Evolutionary conservation across 2,888 invertebrate species (phyloP).

Genomic region (Xestia rhomboidea): DNA sequence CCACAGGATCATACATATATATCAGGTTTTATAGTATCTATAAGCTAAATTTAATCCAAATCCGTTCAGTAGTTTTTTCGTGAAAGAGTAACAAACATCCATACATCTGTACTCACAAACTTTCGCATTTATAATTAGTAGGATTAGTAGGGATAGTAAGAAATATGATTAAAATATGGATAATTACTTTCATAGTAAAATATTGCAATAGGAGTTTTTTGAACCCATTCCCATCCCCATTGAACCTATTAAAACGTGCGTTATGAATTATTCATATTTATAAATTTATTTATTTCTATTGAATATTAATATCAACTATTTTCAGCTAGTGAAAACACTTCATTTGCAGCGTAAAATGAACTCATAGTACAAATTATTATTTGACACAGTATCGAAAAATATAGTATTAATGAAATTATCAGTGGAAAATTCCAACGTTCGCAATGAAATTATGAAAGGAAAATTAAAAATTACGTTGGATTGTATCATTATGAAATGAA

Average conservation of each 20-base stretch:
- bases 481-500: neutral
- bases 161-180: too few species aligned
- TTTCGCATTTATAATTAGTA: too few species aligned
- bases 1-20: too few species aligned
- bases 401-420: too few species aligned
- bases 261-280: too few species aligned
- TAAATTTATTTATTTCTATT: neutral
- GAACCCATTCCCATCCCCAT: neutral
- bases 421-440: neutral
- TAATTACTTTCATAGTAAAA: neutral
- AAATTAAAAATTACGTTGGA: neutral
- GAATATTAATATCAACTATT: slow-evolving; percentile 1
- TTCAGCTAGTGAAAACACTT: neutral
- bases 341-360: neutral
- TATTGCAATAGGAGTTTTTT: neutral
- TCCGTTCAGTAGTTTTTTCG: too few species aligned
- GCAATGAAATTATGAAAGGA: neutral
- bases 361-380: neutral
- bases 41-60: too few species aligned
- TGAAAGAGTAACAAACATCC: too few species aligned
- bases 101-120: too few species aligned
- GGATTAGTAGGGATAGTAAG: too few species aligned
- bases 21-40: too few species aligned
- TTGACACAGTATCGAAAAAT: neutral
- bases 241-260: neutral